A percentile compares a stretch with the other conserved stretches of the same genome.
Evolutionary conservation across 2,797 vertebrate species (phyloP).

Genomic region (Hypotaenidia philippensis): DNA sequence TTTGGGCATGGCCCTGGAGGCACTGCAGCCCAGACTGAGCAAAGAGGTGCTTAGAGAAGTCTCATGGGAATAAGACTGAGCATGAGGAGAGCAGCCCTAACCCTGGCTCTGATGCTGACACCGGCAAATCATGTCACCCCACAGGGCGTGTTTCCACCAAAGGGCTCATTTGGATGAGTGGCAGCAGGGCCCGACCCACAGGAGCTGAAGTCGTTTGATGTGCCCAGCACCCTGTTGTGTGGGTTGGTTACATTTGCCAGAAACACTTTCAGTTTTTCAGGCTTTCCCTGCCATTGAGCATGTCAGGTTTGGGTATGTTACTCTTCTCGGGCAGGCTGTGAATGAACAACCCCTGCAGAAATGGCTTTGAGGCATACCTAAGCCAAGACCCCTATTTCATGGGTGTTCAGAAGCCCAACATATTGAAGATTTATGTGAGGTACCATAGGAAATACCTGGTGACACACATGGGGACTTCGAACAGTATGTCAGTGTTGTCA

Average conservation of each 20-base stretch:
- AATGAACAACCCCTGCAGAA: neutral
- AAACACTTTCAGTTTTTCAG: neutral
- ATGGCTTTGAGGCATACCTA: neutral
- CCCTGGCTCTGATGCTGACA: rapidly evolving
- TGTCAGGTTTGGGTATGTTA: neutral
- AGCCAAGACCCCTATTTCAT: neutral
- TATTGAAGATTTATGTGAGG: neutral
- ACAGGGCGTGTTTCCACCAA: neutral
- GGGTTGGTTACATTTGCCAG: neutral
- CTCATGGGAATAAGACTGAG: rapidly evolving
- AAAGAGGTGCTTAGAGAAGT: neutral
- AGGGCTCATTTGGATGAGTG: neutral
- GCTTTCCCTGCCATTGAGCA: neutral
- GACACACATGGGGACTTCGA: neutral
- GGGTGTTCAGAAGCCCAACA: neutral
- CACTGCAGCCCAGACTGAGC: neutral
- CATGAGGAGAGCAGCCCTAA: neutral
- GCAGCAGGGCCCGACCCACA: rapidly evolving
- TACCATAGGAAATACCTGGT: neutral
- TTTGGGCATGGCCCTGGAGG: neutral
- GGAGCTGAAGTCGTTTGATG: neutral
- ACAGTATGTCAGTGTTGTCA: neutral
- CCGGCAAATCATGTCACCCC: neutral
- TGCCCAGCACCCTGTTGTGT: rapidly evolving
- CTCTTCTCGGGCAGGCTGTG: neutral